These are phyloP conservation scores for Phortica magna DNA, from an alignment of 2,888 invertebrate species.

Conservation along the genomic window DNA sequence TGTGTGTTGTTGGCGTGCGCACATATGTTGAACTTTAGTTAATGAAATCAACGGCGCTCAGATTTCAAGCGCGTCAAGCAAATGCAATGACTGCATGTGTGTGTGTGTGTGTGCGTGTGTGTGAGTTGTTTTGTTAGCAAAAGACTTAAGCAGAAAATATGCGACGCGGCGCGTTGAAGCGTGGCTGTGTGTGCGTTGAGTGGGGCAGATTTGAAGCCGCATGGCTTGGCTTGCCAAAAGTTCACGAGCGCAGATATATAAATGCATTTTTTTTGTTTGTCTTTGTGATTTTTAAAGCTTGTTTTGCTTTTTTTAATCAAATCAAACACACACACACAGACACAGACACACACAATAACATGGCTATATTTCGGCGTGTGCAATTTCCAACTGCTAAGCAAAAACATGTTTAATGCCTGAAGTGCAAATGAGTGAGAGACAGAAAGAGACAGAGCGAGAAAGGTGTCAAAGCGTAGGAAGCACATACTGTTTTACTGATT, in stretches of 20 bases:
- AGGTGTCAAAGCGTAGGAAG: no score
- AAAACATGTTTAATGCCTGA: constrained; percentile 16
- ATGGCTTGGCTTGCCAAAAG: constrained; percentile 34
- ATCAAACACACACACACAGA: neutral
- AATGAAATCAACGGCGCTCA: constrained; percentile 74
- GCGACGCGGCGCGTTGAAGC: constrained; percentile 40
- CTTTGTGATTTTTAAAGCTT: constrained; percentile 16
- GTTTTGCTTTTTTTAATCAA: neutral
- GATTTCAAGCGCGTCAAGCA: constrained; percentile 49
- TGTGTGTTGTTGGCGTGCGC: neutral
- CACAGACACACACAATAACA: constrained; percentile 8
- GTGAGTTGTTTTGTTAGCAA: constrained; percentile 59
- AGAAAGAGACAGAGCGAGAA: neutral
- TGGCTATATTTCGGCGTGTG: constrained; percentile 39
- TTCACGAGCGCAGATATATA: neutral
- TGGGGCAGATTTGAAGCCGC: constrained; percentile 6
- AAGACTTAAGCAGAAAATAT: constrained; percentile 65
- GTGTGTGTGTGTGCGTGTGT: constrained; percentile 21
- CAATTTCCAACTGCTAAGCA: constrained; percentile 67
- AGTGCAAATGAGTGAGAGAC: neutral
- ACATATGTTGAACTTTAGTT: constrained; percentile 66
- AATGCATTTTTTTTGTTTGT: neutral
- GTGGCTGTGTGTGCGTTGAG: constrained; percentile 20
- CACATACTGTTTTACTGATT: neutral
- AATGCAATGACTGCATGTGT: constrained; percentile 16